Evolutionary conservation across 2,888 invertebrate genomes (phyloP).

Genomic region (Entomobrya multifasciata): DNA sequence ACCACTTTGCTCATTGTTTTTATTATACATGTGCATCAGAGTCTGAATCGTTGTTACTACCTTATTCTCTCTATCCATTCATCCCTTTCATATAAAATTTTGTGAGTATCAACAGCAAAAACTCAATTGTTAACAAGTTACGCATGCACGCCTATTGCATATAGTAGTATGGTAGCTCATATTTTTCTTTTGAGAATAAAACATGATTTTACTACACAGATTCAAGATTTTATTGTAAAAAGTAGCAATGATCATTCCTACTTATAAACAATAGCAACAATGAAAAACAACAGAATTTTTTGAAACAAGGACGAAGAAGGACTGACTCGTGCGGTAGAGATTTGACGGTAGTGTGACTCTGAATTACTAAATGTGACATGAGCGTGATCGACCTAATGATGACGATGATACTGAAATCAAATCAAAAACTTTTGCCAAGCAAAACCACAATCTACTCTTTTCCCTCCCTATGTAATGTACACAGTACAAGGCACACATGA

Average conservation of each 20-base stretch:
- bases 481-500: background rate
- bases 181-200: slow-evolving; percentile 25
- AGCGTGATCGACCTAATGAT: slow-evolving; percentile 70
- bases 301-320: slow-evolving; percentile 48
- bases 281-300: slow-evolving; percentile 5
- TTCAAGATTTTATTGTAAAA: slow-evolving; percentile 1
- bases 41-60: background rate
- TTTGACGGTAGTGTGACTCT: slow-evolving; percentile 71
- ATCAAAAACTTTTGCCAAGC: slow-evolving; percentile 46
- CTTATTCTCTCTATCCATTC: slow-evolving; percentile 21
- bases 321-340: slow-evolving; percentile 64
- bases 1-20: slow-evolving; percentile 68
- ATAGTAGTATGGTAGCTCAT: background rate
- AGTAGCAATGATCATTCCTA: background rate
- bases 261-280: background rate
- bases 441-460: background rate
- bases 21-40: background rate
- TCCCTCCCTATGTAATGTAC: background rate
- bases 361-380: slow-evolving; percentile 69
- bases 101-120: slow-evolving; percentile 14
- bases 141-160: background rate
- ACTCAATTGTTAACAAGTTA: slow-evolving; percentile 58
- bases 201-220: slow-evolving; percentile 22
- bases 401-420: slow-evolving; percentile 60
- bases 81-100: background rate